phyloP scores from a whole-genome alignment of 2,888 invertebrate genomes.

The Plagodis pulveraria region DNA sequence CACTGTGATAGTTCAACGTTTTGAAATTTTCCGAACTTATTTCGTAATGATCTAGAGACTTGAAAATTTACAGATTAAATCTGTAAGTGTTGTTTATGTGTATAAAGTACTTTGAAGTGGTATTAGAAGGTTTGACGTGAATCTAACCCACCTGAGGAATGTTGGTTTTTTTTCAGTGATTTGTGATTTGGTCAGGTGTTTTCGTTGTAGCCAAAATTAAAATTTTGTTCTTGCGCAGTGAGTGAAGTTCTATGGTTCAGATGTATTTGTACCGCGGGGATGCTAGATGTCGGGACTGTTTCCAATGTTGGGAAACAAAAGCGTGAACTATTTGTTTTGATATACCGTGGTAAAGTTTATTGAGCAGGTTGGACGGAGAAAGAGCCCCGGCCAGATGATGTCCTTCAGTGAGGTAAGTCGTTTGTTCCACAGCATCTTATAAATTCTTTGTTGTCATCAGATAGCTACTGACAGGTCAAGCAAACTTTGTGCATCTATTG shows the following conservation, averaged over 20 bases:
- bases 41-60: slow-evolving; percentile 63
- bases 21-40: slow-evolving; percentile 72
- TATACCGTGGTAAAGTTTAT: slow-evolving; percentile 75
- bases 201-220: slow-evolving; percentile 79
- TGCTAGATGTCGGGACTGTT: slow-evolving; percentile 82
- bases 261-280: slow-evolving; percentile 82
- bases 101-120: slow-evolving; percentile 54
- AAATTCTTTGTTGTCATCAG: slow-evolving; percentile 28
- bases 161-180: slow-evolving; percentile 85
- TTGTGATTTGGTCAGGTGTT: slow-evolving; percentile 86
- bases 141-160: slow-evolving; percentile 87
- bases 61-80: slow-evolving; percentile 55
- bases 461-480: slow-evolving; percentile 8
- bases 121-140: slow-evolving; percentile 62
- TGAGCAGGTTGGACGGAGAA: slow-evolving; percentile 82
- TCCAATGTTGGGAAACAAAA: slow-evolving; percentile 84
- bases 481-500: slow-evolving; percentile 22
- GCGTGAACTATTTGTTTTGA: slow-evolving; percentile 84
- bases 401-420: slow-evolving; percentile 91
- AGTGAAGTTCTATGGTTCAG: slow-evolving; percentile 79
- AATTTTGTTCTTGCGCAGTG: slow-evolving; percentile 84
- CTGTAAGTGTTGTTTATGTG: slow-evolving; percentile 60
- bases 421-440: slow-evolving; percentile 37
- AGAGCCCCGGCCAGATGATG: slow-evolving; percentile 86
- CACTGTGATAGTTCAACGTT: slow-evolving; percentile 74